Conservation (phyloP, 2,888 invertebrate genomes). For the Syrista parreyssii region DNA sequence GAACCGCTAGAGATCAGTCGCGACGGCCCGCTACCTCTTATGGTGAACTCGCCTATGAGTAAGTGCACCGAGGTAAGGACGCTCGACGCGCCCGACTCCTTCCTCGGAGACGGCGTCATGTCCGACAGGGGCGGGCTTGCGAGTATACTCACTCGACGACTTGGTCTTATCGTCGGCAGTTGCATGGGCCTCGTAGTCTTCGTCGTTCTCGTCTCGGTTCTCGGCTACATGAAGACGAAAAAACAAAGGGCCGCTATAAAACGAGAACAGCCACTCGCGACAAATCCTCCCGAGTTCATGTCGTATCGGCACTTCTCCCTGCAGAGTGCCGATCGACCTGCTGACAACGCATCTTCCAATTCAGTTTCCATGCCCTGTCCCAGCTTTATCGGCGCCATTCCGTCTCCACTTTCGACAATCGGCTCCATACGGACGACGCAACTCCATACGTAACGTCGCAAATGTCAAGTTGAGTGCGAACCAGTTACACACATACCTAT, state of each 20-base stretch:
- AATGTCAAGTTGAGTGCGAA: too few relatives aligned
- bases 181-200: conserved; percentile 89
- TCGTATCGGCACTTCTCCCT: conserved; percentile 81
- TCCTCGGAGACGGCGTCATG: conserved; percentile 69
- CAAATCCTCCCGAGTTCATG: conserved; percentile 81
- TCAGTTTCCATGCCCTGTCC: conserved; percentile 41
- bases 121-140: conserved; percentile 70
- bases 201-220: conserved; percentile 82
- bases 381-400: conserved; percentile 60
- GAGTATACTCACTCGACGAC: conserved; percentile 81
- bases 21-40: conserved; percentile 67
- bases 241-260: conserved; percentile 83
- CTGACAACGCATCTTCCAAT: conserved; percentile 46
- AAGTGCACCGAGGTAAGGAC: conserved; percentile 83
- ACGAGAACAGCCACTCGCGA: conserved; percentile 71
- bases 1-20: conserved; percentile 72
- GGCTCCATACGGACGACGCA: conserved; percentile 47
- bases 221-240: conserved; percentile 87
- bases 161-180: conserved; percentile 88
- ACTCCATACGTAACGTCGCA: conserved; percentile 18
- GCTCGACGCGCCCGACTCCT: conserved; percentile 77
- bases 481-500: too few relatives aligned
- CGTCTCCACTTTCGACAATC: conserved; percentile 21
- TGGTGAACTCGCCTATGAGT: conserved; percentile 79
- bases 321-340: conserved; percentile 71